Conservation (phyloP, 2,113 vertebrate genomes). For the Ia io region DNA sequence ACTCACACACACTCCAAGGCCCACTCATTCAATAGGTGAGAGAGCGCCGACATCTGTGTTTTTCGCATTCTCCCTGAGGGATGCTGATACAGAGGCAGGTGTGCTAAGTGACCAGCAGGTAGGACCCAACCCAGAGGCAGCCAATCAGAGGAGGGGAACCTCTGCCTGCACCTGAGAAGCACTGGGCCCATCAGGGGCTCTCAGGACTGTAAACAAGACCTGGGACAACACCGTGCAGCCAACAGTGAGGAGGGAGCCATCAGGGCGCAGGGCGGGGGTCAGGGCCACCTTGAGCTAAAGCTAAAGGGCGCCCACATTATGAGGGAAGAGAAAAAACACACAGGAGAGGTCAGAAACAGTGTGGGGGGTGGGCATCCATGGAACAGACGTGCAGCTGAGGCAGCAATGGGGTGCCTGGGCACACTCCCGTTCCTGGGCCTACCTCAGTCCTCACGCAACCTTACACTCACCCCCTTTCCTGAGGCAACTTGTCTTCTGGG, state of each 20-base stretch:
- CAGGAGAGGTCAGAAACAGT: neutral
- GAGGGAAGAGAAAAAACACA: neutral
- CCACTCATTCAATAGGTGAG: neutral
- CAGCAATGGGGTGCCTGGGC: neutral
- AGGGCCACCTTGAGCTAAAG: neutral
- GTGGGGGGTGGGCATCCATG: accelerated
- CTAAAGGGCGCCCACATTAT: neutral
- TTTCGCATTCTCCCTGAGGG: neutral
- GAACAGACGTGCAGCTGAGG: neutral
- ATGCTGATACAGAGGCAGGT: neutral
- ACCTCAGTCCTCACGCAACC: neutral
- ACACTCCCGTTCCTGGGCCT: neutral
- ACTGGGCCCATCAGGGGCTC: neutral
- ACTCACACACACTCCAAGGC: neutral
- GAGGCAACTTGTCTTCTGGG: neutral
- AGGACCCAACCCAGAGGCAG: neutral
- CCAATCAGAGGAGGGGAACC: neutral
- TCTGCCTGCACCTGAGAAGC: neutral
- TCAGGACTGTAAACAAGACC: neutral
- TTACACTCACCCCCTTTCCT: neutral
- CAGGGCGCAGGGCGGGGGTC: neutral
- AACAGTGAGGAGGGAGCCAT: neutral
- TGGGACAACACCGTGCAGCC: neutral
- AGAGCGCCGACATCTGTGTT: neutral
- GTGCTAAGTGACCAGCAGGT: neutral